Conservation (phyloP, 2,113 vertebrate species). For the Cryptoleucopteryx plumbea region DNA sequence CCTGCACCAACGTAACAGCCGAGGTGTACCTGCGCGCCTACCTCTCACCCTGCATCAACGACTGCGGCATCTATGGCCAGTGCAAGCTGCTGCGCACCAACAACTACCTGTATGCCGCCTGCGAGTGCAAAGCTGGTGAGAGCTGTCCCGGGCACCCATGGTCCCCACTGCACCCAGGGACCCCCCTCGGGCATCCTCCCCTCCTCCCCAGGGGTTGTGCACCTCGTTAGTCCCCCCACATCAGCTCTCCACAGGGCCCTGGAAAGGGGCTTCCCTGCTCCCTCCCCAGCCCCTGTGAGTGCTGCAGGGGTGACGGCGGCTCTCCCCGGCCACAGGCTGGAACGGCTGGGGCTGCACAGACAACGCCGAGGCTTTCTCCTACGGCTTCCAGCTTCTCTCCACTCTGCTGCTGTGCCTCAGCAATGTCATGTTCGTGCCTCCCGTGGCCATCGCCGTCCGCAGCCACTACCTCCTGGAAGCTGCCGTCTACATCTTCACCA, state of each 20-base stretch:
- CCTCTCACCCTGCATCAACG: slow-evolving; percentile 94
- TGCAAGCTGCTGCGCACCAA: slow-evolving; percentile 97
- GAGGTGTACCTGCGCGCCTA: slow-evolving; percentile 93
- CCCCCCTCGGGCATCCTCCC: not conserved
- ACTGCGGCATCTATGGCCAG: slow-evolving; percentile 95
- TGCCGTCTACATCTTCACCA: slow-evolving; percentile 94
- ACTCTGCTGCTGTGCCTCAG: slow-evolving; percentile 95
- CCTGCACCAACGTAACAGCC: slow-evolving; percentile 84
- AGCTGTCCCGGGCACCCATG: accelerated
- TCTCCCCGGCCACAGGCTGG: slow-evolving; percentile 81
- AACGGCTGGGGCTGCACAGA: slow-evolving; percentile 97
- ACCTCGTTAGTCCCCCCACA: not conserved
- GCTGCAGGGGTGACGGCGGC: not conserved
- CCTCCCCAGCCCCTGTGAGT: not conserved
- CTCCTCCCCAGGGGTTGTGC: not conserved
- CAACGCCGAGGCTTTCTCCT: slow-evolving; percentile 89
- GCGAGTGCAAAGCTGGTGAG: slow-evolving; percentile 98
- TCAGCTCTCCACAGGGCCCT: not conserved
- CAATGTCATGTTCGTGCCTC: slow-evolving; percentile 97
- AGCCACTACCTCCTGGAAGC: slow-evolving; percentile 94
- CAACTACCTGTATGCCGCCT: slow-evolving; percentile 95
- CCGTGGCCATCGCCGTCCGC: slow-evolving; percentile 89
- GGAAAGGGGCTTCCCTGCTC: not conserved
- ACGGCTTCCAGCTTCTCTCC: slow-evolving; percentile 95
- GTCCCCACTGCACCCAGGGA: no score